A percentile compares a stretch with the other conserved stretches of the same genome.
Conservation (phyloP, 2,797 vertebrate genomes). For the Melopsittacus undulatus region DNA sequence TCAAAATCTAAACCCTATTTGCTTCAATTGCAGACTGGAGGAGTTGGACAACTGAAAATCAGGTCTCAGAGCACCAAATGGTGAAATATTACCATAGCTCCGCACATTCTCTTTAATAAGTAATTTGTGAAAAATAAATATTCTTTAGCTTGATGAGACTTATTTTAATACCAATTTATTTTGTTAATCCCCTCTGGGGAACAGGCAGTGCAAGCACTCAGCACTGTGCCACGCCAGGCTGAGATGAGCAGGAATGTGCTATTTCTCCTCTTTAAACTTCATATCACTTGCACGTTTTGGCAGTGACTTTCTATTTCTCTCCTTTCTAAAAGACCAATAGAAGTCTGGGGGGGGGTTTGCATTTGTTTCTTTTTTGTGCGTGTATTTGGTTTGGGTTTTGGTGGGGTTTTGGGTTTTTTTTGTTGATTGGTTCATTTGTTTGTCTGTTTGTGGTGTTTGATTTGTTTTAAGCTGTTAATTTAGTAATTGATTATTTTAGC, state of each 20-base stretch:
- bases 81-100: not conserved
- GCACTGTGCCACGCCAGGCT: not conserved
- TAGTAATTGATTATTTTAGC: not conserved
- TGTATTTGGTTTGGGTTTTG: accelerated
- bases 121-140: not conserved
- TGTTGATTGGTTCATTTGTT: not conserved
- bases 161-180: not conserved
- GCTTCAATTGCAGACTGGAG: not conserved
- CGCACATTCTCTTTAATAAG: not conserved
- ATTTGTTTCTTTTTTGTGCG: not conserved
- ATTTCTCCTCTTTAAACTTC: not conserved
- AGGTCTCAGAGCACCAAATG: not conserved
- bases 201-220: not conserved
- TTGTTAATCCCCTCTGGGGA: not conserved
- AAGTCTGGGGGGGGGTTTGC: accelerated
- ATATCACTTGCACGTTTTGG: not conserved
- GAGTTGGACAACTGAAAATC: not conserved
- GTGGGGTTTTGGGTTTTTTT: too few relatives aligned
- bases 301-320: not conserved
- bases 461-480: not conserved
- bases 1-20: not conserved
- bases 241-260: not conserved
- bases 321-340: not conserved
- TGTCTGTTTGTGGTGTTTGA: not conserved
- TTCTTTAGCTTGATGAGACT: not conserved